Evolutionary conservation across 2,113 vertebrate species (phyloP), one percentile per base, ranked within the genome.

Genomic region (Alethe castanea): DNA sequence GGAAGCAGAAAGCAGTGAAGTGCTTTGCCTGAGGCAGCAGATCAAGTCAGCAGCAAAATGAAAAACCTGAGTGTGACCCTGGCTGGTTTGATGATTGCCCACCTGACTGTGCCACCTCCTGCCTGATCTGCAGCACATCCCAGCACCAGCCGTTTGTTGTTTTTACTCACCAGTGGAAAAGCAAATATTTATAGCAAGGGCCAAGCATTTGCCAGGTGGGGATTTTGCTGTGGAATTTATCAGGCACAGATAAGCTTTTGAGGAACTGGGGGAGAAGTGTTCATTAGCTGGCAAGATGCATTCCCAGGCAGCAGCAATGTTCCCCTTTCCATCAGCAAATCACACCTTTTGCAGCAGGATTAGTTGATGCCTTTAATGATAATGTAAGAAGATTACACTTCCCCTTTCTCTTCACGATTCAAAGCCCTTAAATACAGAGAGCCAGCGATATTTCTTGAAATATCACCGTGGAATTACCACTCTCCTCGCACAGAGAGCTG

Each of bases 331-430:
- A 88, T 92, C 93, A 89, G 82, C 76, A 95, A 88, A 94, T 79
- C 90, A 33, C 59, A 88, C 77, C 81, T 85, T 89, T 59, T 95
- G 90, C 77, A 74, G 86, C 71, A 85, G 88, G 95, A 92, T 92
- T 97, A 96, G 86, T 8, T 8, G 92, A 95, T 92, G 85, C 74
- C 93, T 96, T 96, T 90, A 95, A 91, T 92, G 96, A 96, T 90
- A 93, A 88, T 33, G 24, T 81, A 91, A 88, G 94, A 77, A 95
- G 91, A 96, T 96, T 88, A 92, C 81, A 70, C 90, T 76, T 69
- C 50, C n/a, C 67, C 35, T 77, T 95, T 92, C 78, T 91, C 86
- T 86, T 72, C 92, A 36, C 31, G 20, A 87, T 59, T 87, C 86
- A 77, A 87, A 90, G 77, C 66, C 64, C 84, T 92, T 73, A 67